A percentile compares a stretch with the other conserved stretches of the same genome.
Conservation (phyloP, 2,797 vertebrate species). For the Notamacropus eugenii region DNA sequence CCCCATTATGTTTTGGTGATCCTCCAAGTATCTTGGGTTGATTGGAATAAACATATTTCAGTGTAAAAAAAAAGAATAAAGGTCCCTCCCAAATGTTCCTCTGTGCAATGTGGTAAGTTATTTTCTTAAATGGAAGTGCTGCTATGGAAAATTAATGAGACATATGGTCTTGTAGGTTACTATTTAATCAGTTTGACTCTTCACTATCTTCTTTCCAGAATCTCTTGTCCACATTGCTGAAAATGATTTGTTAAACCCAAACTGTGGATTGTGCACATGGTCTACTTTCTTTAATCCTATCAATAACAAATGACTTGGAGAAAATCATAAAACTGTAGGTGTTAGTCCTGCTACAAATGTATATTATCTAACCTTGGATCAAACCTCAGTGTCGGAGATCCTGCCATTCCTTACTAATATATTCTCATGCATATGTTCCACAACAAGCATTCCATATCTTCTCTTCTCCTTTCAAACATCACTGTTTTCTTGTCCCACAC, state of each 20-base stretch:
- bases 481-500: background rate
- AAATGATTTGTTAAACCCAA: background rate
- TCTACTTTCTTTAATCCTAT: background rate
- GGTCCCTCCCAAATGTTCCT: background rate
- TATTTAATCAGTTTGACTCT: background rate
- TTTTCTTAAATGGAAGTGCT: background rate
- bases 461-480: background rate
- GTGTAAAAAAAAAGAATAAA: background rate
- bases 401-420: background rate
- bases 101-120: background rate
- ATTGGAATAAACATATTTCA: background rate
- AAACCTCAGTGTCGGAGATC: background rate
- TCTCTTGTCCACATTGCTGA: background rate
- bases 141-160: background rate
- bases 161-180: background rate
- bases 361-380: background rate
- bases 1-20: slow-evolving; percentile 6
- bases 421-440: background rate
- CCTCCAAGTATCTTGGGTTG: background rate
- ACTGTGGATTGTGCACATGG: fast-evolving
- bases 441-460: background rate
- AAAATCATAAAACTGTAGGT: background rate
- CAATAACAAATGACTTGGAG: background rate
- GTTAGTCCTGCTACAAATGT: background rate
- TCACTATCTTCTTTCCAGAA: background rate